Evolutionary conservation across 2,113 vertebrate species (phyloP), one percentile per base, ranked within the genome.

Genomic region (Urocynchramus pylzowi): DNA sequence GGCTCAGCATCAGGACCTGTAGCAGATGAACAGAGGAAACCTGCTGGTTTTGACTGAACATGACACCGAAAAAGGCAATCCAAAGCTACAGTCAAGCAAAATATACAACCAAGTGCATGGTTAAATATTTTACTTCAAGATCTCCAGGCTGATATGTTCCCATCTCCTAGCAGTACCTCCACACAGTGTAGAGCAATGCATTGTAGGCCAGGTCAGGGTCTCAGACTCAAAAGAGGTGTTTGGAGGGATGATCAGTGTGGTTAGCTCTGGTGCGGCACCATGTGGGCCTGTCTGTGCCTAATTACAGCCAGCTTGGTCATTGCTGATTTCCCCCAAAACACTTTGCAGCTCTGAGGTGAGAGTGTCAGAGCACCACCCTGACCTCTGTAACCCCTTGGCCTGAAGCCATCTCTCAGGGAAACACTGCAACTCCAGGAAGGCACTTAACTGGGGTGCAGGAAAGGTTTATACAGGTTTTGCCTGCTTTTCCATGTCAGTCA

Each of bases 181-280:
- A 20, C 19, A 23, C 1, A 26, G 13, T 1, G 6, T 2, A 49
- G 16, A 78, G 11, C 16, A 44, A 5, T 23, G 10, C 0, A 0
- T 24, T 2, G 1, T 37, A 22, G 10, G 16, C 27, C 30, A 49
- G 56, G n/a, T 16, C 5, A 22, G 59, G 37, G 18, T 70, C 24
- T 67, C 16, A 57, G 26, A n/a, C 14, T 37, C 60, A 28, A 0
- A 0, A 57, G 13, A 82, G 13, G 37, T 10, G 5, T 52, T 49
- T 53, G 70, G 24, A 41, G 8, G 49, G 28, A 35, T 53, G 28
- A 35, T 53, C 11, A 31, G 13, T 22, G 16, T 20, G 78, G 16
- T 31, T 39, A 27, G 26, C 18, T 71, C 24, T 4, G 5, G 5
- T 7, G 23, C 1, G 2, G 70, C 86, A 74, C 16, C 12, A 26